A percentile compares a stretch with the other conserved stretches of the same genome.
Conservation (phyloP, 37 sponge, comb jelly and placozoan genomes). For the Halisarca cf. caerulea region DNA sequence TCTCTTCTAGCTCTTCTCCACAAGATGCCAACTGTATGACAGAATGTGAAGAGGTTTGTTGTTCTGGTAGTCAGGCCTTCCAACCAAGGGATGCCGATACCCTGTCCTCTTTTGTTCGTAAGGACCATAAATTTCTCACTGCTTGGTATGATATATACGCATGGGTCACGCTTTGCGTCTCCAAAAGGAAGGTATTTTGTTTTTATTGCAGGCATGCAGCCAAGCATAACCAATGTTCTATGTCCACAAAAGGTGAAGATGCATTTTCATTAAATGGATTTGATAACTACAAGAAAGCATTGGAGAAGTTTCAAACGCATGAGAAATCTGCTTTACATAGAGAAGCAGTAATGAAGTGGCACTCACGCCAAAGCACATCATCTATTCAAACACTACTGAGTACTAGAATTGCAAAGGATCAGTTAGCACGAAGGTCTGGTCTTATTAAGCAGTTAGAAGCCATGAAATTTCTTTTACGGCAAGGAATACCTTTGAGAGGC, state of each 20-base stretch:
- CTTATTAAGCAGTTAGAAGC: neutral
- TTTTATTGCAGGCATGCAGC: constrained; percentile 42
- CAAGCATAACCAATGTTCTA: neutral
- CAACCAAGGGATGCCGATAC: neutral
- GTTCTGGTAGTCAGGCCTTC: neutral
- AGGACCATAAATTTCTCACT: neutral
- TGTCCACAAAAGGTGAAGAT: constrained; percentile 33
- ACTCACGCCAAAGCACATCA: neutral
- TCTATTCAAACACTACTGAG: constrained; percentile 13
- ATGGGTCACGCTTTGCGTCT: constrained; percentile 37
- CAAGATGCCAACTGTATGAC: neutral
- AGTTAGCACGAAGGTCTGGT: constrained; percentile 1
- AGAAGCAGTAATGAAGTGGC: constrained; percentile 37
- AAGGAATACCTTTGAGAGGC: constrained; percentile 51
- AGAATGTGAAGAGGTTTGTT: neutral
- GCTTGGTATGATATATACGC: neutral
- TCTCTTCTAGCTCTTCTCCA: neutral
- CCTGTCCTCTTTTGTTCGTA: neutral
- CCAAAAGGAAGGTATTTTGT: constrained; percentile 34
- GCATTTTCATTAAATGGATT: constrained; percentile 48
- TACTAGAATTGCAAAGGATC: constrained; percentile 10
- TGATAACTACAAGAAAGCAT: constrained; percentile 61
- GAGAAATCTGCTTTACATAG: constrained; percentile 16
- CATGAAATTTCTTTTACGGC: constrained; percentile 33
- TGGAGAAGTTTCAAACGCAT: constrained; percentile 30